These are phyloP conservation scores for Dicyrtomina minuta DNA, from an alignment of 2,888 invertebrate species.

Conservation along the genomic window DNA sequence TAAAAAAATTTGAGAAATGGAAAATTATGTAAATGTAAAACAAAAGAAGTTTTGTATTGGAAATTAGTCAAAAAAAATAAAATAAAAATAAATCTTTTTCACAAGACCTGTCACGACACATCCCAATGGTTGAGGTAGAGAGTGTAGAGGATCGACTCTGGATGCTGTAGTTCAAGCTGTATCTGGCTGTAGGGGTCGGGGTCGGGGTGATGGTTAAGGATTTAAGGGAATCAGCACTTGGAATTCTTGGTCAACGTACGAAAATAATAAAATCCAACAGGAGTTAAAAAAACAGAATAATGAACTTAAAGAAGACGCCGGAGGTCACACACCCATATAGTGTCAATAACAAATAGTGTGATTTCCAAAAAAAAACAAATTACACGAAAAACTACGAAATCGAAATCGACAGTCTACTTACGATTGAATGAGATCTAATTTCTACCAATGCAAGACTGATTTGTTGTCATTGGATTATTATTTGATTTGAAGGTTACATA, in stretches of 20 bases:
- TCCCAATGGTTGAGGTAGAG: conserved; percentile 51
- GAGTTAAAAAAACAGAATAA: conserved; percentile 9
- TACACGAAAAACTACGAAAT: too few relatives aligned
- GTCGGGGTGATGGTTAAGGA: conserved; percentile 50
- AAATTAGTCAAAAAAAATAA: neutral
- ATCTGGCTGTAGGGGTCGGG: conserved; percentile 47
- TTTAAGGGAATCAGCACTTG: conserved; percentile 51
- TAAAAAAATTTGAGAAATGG: neutral
- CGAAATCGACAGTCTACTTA: too few relatives aligned
- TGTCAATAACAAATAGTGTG: neutral
- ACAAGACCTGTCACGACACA: conserved; percentile 53
- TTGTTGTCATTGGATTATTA: too few relatives aligned
- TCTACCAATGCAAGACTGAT: too few relatives aligned
- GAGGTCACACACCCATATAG: neutral
- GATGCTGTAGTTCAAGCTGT: conserved; percentile 52
- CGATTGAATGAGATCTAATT: too few relatives aligned
- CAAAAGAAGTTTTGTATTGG: neutral
- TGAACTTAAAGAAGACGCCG: conserved; percentile 17
- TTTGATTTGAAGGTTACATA: too few relatives aligned
- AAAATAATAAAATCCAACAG: conserved; percentile 27
- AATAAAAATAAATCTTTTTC: conserved; percentile 34
- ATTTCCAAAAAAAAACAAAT: conserved; percentile 6
- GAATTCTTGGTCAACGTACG: conserved; percentile 36
- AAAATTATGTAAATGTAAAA: neutral
- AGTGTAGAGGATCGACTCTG: conserved; percentile 47